phyloP scores from a whole-genome alignment of 2,113 vertebrate genomes.

The Nothobranchius kuhntae region DNA sequence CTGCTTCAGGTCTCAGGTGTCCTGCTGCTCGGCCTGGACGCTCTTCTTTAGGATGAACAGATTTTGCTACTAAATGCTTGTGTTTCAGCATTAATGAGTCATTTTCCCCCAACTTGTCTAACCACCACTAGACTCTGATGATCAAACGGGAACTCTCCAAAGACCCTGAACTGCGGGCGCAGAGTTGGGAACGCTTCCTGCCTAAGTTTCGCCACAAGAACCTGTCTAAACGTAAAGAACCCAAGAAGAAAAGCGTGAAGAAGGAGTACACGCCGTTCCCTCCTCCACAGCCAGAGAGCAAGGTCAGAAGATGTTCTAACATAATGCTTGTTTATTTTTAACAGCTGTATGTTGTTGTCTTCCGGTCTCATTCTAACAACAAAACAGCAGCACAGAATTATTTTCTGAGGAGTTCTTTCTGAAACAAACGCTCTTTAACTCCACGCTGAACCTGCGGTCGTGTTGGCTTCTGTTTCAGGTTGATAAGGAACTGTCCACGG shows the following conservation, averaged over 20 bases:
- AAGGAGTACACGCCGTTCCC: constrained; percentile 97
- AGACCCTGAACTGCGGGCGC: constrained; percentile 87
- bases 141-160: constrained; percentile 94
- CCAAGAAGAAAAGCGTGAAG: constrained; percentile 90
- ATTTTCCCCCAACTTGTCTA: not conserved
- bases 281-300: constrained; percentile 91
- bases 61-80: no score
- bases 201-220: constrained; percentile 94
- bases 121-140: constrained; percentile 87
- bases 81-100: not conserved
- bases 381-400: no score
- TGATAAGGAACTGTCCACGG: constrained; percentile 92
- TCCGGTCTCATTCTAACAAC: no score
- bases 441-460: no score
- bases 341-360: no score
- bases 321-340: no score
- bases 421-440: no score
- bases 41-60: no score
- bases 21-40: no score
- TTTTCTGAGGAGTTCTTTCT: no score
- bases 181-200: constrained; percentile 96
- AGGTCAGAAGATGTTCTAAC: constrained; percentile 75
- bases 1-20: no score
- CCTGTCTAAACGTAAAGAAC: constrained; percentile 90
- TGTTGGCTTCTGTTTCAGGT: constrained; percentile 70